Base-by-base conservation (phyloP, 2,113 vertebrate genomes). In the Salvelinus sp. region DNA sequence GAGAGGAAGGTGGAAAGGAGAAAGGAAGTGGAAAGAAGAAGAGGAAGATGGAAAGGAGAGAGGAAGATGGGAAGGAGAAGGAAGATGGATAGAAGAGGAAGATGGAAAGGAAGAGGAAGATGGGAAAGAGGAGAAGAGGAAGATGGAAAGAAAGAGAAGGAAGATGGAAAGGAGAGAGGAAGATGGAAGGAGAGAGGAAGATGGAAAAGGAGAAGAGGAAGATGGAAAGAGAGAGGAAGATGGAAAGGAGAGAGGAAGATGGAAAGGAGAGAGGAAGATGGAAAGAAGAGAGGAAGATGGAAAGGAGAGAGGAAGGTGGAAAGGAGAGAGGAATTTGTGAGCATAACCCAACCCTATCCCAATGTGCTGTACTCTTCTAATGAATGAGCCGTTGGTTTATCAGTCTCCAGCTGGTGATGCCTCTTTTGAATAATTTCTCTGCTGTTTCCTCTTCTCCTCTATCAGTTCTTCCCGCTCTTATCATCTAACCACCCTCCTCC, bases 401-500 rank as follows among this genome's bases (percentile, higher is more conserved):
- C 93, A 88, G 93, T 88, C 93, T 93, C 84, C 84, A 90, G 93
- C 92, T 91, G 92, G 90, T 95, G 94, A 95, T 95, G 95, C 93
- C 93, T 92, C 93, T 94, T 96, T 94, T 94, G 94, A 96, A 96
- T 95, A 93, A 95, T 93, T 94, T 94, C 94, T 91, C 78, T 76
- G 72, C 81, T 88, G 87, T 85, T 71, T 77, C 27, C 25, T 73
- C 57, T 84, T 76, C 76, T 83, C 74, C 84, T 90, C 88, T 92
- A 90, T 89, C 86, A 88, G 89, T 91, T 90, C 88, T 12, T 44
- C 38, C 38, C 9, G 9, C 38, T 44, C 38, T 92, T 92, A 93
- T 92, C 89, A 85, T 88, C 82, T 85, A 85, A 85, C 82, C 86
- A 1, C 85, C 85, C 82, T 83, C 81, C 86, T 70, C 70, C 16